phyloP scores from a whole-genome alignment of 2,113 vertebrate species.

The Collichthys lucidus region DNA sequence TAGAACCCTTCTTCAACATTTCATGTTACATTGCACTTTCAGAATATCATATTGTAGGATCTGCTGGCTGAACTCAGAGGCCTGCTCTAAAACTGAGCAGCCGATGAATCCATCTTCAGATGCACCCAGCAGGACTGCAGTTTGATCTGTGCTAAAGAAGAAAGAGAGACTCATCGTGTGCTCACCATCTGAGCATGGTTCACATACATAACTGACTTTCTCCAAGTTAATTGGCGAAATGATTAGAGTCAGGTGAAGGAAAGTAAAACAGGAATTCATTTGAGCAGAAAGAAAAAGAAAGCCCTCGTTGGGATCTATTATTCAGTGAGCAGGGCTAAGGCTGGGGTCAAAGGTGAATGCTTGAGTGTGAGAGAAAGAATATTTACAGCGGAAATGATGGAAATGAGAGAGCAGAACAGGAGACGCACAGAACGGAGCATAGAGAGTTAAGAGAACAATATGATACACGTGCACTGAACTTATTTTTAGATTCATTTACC shows the following conservation, averaged over 20 bases:
- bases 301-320: constrained; percentile 50
- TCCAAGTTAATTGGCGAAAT: constrained; percentile 22
- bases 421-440: background rate
- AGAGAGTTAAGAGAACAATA: background rate
- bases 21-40: background rate
- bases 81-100: background rate
- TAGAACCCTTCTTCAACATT: background rate
- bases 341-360: constrained; percentile 26
- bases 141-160: background rate
- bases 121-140: background rate
- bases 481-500: background rate
- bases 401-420: background rate
- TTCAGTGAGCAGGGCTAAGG: background rate
- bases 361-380: constrained; percentile 1
- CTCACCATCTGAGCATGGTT: background rate
- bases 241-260: constrained; percentile 30
- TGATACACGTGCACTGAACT: background rate
- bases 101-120: background rate
- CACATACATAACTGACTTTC: background rate
- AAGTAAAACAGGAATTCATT: background rate
- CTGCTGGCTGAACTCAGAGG: background rate
- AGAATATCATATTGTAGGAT: too few relatives aligned
- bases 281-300: constrained; percentile 1
- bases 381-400: constrained; percentile 15
- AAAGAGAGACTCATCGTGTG: background rate